phyloP scores from a whole-genome alignment of 2,113 vertebrate species.

The Festucalex cinctus region DNA sequence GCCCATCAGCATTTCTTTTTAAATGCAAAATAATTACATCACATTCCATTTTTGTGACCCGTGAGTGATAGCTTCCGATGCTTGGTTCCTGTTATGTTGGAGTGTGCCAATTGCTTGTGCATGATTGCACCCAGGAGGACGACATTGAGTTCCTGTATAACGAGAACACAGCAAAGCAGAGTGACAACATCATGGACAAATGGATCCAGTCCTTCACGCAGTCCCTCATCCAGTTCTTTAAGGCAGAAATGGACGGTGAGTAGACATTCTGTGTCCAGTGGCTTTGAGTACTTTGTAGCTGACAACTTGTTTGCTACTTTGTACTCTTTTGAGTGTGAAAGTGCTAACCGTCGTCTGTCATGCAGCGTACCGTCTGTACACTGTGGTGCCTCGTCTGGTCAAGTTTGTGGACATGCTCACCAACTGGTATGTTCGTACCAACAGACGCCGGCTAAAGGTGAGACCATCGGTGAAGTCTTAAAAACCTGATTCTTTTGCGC shows the following conservation, averaged over 20 bases:
- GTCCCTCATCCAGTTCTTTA: conserved; percentile 91
- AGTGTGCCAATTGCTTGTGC: neutral
- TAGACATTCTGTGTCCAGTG: conserved; percentile 1
- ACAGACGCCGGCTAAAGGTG: conserved; percentile 94
- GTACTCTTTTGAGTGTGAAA: neutral
- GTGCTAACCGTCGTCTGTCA: conserved; percentile 3
- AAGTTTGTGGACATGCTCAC: conserved; percentile 96
- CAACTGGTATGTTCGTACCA: conserved; percentile 98
- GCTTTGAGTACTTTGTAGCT: neutral
- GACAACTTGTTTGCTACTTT: neutral
- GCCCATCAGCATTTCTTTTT: neutral
- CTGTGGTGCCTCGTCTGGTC: conserved; percentile 91
- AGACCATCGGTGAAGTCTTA: conserved; percentile 10
- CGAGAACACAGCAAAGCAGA: conserved; percentile 79
- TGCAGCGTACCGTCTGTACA: conserved; percentile 90
- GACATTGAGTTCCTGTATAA: conserved; percentile 84
- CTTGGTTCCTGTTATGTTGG: neutral
- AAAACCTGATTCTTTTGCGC: neutral
- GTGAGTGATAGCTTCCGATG: neutral
- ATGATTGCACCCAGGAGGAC: conserved; percentile 77
- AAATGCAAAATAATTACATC: neutral
- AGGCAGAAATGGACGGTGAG: conserved; percentile 90
- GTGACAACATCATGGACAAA: conserved; percentile 92
- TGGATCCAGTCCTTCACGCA: conserved; percentile 97
- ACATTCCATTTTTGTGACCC: neutral